A percentile compares a stretch with the other conserved stretches of the same genome.
Conservation (phyloP, 2,797 vertebrate genomes). For the Muscicapa comitata region DNA sequence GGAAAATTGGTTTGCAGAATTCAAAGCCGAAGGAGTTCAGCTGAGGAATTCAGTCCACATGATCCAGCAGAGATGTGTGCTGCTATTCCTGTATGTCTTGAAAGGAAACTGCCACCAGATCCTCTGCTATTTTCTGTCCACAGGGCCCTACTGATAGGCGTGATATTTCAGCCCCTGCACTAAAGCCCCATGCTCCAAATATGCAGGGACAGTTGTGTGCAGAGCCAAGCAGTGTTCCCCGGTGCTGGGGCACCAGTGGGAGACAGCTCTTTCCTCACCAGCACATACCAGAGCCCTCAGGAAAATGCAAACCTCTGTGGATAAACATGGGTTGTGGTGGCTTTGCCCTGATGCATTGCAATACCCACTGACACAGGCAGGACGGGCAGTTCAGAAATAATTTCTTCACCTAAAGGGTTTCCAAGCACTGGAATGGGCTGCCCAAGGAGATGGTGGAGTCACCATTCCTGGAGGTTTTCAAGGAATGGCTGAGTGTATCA, state of each 20-base stretch:
- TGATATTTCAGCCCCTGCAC: slow-evolving; percentile 52
- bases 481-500: not conserved
- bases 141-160: slow-evolving; percentile 44
- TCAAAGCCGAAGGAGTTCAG: not conserved
- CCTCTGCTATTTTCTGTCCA: slow-evolving; percentile 70
- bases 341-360: not conserved
- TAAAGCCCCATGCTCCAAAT: slow-evolving; percentile 15
- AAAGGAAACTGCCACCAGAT: slow-evolving; percentile 72
- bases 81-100: slow-evolving; percentile 71
- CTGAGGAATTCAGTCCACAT: slow-evolving; percentile 56
- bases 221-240: not conserved
- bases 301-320: not conserved
- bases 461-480: not conserved
- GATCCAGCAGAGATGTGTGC: slow-evolving; percentile 57
- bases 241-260: not conserved
- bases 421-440: not conserved
- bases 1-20: not conserved
- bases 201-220: slow-evolving; percentile 45
- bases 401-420: not conserved
- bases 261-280: not conserved
- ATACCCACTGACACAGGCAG: accelerated
- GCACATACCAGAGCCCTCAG: not conserved
- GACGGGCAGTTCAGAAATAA: not conserved
- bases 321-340: not conserved
- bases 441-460: not conserved